Base-by-base conservation (phyloP, 2,797 vertebrate species). In the Anabas testudineus region DNA sequence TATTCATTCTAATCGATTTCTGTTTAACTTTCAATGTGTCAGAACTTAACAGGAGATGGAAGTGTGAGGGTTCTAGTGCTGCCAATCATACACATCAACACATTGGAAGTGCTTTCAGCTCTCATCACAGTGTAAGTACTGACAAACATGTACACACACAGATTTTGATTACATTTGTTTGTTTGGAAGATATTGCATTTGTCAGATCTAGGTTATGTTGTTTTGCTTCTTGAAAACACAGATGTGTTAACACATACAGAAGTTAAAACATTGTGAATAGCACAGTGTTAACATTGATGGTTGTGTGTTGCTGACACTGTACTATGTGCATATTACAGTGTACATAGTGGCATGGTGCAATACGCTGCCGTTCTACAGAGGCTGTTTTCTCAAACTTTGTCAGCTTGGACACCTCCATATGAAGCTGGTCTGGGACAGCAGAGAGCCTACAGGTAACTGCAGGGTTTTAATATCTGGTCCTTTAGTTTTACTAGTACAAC, bases 1-100 rank as follows among this genome's bases (percentile, higher is more conserved):
- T 22, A 6, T 21, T 13, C 3, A 24, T 71, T 3, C 5, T 53
- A 10, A 45, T 46, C 14, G 7, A 26, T 28, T 28, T 19, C 19
- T 19, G 0, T 22, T 30, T 12, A 10, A 0, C 12, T 43, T 19
- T 51, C 9, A 57, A 18, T 78, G 8, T 82, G 18, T 19, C 78
- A 98, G 96, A 95, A 90, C 80, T 87, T 94, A 76, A 91, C 95
- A 36, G 95, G 95, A 5, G 96, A 98, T 0, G 96, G 96, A 4
- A 94, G 93, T 15, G 71, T 97, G 67, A 93, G 89, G 77, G 54
- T 96, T 83, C 79, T 97, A 74, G 87, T 97, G 10, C 87, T 98
- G 60, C 97, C 96, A 0, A 86, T 93, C 0, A 26, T 97, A 39
- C 96, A 98, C 81, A 88, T 83, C 3, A 92, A 93, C 66, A 90